These are phyloP conservation scores for Onchidella celtica DNA, from an alignment of 2,888 invertebrate genomes.

Conservation along the genomic window DNA sequence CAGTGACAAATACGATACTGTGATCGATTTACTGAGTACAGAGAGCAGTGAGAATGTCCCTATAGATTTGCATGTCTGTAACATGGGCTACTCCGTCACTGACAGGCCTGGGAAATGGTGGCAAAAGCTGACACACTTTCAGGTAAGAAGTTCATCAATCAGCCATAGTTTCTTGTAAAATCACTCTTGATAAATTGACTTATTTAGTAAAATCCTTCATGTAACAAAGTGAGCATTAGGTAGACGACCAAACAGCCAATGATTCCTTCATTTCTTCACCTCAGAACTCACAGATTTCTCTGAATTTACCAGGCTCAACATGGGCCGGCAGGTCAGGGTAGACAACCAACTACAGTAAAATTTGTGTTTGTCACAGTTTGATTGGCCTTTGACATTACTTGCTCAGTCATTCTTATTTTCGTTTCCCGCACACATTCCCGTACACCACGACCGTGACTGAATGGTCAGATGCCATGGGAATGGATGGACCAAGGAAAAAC, in stretches of 20 bases:
- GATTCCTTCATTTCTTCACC: not conserved
- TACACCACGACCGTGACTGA: too few species aligned
- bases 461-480: slow-evolving; percentile 70
- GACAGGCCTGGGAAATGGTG: slow-evolving; percentile 64
- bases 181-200: too few species aligned
- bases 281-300: not conserved
- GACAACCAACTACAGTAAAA: not conserved
- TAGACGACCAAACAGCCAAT: too few species aligned
- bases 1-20: not conserved
- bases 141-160: not conserved
- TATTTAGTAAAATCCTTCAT: too few species aligned
- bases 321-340: too few species aligned
- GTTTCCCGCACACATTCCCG: too few species aligned
- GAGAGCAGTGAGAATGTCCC: slow-evolving; percentile 49
- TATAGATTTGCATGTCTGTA: slow-evolving; percentile 65
- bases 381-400: too few species aligned
- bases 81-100: slow-evolving; percentile 64
- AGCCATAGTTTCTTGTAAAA: too few species aligned
- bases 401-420: too few species aligned
- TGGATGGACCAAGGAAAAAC: slow-evolving; percentile 56
- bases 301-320: too few species aligned
- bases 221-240: too few species aligned
- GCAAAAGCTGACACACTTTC: slow-evolving; percentile 60
- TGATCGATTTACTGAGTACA: not conserved
- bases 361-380: too few species aligned